phyloP scores from a whole-genome alignment of 2,113 vertebrate species.

The Scortum barcoo region DNA sequence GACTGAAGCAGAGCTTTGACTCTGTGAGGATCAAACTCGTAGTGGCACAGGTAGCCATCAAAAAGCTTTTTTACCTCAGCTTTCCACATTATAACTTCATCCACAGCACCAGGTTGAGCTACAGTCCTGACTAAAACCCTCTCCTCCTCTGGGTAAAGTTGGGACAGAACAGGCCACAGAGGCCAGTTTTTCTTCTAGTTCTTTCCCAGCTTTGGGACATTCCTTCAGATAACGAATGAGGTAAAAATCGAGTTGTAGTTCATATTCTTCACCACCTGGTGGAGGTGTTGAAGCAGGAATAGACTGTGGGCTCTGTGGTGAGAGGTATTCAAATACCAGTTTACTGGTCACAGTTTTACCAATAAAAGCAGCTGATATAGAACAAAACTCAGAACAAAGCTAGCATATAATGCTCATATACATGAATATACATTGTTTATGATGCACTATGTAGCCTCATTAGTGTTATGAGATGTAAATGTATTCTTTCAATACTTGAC shows the following conservation, averaged over 20 bases:
- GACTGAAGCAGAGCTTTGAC: too few species aligned
- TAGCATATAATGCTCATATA: neutral
- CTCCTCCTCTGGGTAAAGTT: too few species aligned
- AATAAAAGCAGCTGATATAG: neutral
- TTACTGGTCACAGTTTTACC: neutral
- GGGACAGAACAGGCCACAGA: too few species aligned
- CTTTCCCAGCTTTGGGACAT: conserved; percentile 5
- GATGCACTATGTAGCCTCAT: neutral
- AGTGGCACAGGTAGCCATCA: too few species aligned
- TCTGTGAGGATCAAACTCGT: too few species aligned
- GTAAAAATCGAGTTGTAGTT: conserved; percentile 15
- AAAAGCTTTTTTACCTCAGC: too few species aligned
- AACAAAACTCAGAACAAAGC: too few species aligned
- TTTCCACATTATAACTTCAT: too few species aligned
- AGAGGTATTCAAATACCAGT: neutral
- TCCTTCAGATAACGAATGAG: conserved; percentile 55
- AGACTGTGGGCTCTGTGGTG: conserved; percentile 8
- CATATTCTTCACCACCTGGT: conserved; percentile 31
- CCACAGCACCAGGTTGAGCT: too few species aligned
- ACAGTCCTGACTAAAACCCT: too few species aligned
- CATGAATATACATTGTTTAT: neutral
- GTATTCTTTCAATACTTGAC: neutral
- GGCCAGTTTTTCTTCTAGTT: too few species aligned
- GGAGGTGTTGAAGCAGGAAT: neutral
- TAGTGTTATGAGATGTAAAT: neutral